Conservation (phyloP, 1,140 invertebrate genomes). For the Lucilia sericata region DNA sequence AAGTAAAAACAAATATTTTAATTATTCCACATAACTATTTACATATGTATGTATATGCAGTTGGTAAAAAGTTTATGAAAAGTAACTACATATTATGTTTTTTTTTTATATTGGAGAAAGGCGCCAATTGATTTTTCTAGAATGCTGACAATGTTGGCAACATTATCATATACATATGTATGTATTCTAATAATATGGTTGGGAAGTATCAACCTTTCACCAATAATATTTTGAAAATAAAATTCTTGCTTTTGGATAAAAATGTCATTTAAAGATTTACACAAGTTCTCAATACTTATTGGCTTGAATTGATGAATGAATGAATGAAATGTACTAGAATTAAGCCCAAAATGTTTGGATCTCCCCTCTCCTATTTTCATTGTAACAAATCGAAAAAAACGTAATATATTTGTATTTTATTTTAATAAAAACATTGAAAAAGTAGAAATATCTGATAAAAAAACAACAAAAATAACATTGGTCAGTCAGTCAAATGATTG, state of each 20-base stretch:
- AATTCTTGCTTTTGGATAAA: neutral
- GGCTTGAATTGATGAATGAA: neutral
- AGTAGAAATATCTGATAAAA: neutral
- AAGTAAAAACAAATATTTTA: neutral
- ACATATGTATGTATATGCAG: too few relatives aligned
- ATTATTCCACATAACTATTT: neutral
- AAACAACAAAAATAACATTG: slow-evolving; percentile 8
- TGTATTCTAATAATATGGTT: too few relatives aligned
- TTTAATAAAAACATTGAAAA: too few relatives aligned
- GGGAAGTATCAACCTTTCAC: too few relatives aligned
- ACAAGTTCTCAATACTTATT: neutral
- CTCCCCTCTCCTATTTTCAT: neutral
- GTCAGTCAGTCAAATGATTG: slow-evolving; percentile 22
- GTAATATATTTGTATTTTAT: too few relatives aligned
- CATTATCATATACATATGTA: too few relatives aligned
- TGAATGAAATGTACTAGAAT: slow-evolving; percentile 2
- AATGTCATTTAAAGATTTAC: neutral
- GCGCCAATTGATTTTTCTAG: too few relatives aligned
- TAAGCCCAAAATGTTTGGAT: neutral
- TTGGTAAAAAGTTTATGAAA: too few relatives aligned
- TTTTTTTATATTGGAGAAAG: too few relatives aligned
- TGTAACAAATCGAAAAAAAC: neutral
- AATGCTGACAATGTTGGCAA: too few relatives aligned
- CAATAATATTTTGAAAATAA: too few relatives aligned
- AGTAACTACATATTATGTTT: too few relatives aligned